Evolutionary conservation across 2,113 vertebrate species (phyloP).

Genomic region (Cygnus buccinator): DNA sequence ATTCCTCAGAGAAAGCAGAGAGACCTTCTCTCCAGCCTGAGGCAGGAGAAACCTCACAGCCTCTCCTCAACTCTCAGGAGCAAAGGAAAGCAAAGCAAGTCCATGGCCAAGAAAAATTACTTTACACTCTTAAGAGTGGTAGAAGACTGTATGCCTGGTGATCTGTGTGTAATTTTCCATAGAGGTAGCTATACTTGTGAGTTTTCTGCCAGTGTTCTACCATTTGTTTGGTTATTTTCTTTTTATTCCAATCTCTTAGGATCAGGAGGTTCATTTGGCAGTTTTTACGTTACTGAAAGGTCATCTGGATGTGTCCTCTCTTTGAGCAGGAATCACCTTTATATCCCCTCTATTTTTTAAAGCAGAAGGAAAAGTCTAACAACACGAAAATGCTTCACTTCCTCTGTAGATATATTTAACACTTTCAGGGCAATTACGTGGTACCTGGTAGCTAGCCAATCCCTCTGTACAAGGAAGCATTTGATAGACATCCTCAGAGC

Average conservation of each 20-base stretch:
- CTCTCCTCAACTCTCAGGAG: rapidly evolving
- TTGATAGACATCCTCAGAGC: not conserved
- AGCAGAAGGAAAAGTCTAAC: not conserved
- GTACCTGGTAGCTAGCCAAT: not conserved
- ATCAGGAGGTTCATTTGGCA: not conserved
- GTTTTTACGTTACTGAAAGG: not conserved
- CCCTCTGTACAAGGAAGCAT: not conserved
- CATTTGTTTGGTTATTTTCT: not conserved
- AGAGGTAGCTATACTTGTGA: not conserved
- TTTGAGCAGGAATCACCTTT: not conserved
- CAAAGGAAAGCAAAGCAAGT: not conserved
- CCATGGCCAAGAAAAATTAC: not conserved
- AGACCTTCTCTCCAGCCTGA: not conserved
- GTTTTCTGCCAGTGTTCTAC: not conserved
- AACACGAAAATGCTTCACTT: not conserved
- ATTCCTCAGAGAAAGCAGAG: not conserved
- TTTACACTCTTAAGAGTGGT: not conserved
- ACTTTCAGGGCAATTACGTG: not conserved
- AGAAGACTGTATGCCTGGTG: not conserved
- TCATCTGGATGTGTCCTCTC: not conserved
- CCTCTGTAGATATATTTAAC: not conserved
- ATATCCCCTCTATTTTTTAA: not conserved
- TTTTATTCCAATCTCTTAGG: not conserved
- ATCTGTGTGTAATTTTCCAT: not conserved
- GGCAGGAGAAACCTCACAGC: not conserved